Percentiles rank a stretch among this genome's conserved stretches.
phyloP scores from a whole-genome alignment of 92 coral and sea anemone species.

The Phenganax marumi region DNA sequence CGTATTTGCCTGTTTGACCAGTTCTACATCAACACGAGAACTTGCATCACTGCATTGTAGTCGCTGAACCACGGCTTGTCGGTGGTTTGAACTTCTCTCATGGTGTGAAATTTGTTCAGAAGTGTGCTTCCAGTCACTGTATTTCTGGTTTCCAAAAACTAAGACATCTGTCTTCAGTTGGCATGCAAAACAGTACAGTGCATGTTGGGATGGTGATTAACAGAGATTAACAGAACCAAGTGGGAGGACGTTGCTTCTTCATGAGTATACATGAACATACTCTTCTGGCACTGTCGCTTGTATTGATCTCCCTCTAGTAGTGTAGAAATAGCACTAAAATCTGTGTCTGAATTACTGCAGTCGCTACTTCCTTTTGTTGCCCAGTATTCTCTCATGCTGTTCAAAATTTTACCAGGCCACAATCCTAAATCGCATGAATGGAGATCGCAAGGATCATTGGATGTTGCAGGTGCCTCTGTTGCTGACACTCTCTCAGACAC shows the following conservation, averaged over 20 bases:
- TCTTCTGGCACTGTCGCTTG: constrained; percentile 21
- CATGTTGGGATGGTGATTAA: constrained; percentile 12
- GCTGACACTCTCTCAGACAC: constrained; percentile 1
- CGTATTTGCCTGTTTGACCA: background rate
- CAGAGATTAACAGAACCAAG: constrained; percentile 25
- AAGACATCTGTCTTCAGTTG: constrained; percentile 20
- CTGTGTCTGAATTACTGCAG: background rate
- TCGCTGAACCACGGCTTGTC: constrained; percentile 4
- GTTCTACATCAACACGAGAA: constrained; percentile 9
- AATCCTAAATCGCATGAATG: constrained; percentile 27
- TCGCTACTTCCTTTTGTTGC: constrained; percentile 20
- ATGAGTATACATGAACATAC: constrained; percentile 7
- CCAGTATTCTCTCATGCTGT: constrained; percentile 44
- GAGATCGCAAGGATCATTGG: constrained; percentile 11
- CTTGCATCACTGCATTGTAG: constrained; percentile 4
- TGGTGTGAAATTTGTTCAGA: constrained; percentile 22
- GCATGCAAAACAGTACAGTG: constrained; percentile 9
- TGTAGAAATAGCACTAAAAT: constrained; percentile 20
- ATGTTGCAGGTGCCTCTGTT: constrained; percentile 19
- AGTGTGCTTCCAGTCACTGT: constrained; percentile 24
- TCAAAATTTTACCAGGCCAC: constrained; percentile 29
- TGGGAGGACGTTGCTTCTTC: background rate
- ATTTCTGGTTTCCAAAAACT: constrained; percentile 24
- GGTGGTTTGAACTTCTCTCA: background rate
- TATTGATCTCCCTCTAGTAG: constrained; percentile 1